These are phyloP conservation scores for Chaenogobius annularis DNA, from an alignment of 2,113 vertebrate genomes.

Conservation along the genomic window DNA sequence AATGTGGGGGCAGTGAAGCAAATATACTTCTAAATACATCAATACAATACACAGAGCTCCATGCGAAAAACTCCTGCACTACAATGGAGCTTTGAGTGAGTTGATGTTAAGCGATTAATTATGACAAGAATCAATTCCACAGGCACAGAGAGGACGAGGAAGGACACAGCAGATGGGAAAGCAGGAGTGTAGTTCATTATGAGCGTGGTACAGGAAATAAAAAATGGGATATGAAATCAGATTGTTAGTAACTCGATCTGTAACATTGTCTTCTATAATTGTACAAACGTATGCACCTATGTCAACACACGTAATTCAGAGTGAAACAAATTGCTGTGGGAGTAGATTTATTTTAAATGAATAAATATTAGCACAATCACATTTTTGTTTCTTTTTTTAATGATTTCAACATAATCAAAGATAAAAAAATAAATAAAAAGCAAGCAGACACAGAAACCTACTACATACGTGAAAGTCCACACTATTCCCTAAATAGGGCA, in stretches of 20 bases:
- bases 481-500: too few species aligned
- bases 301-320: background rate
- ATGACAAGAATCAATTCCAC: constrained; percentile 26
- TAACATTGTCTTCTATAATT: background rate
- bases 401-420: too few species aligned
- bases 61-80: constrained; percentile 8
- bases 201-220: background rate
- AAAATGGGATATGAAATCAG: constrained; percentile 12
- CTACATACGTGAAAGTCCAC: too few species aligned
- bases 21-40: background rate
- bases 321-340: too few species aligned
- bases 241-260: constrained; percentile 1
- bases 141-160: constrained; percentile 11
- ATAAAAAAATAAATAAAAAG: too few species aligned
- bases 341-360: too few species aligned
- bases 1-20: background rate
- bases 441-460: too few species aligned
- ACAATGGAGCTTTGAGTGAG: constrained; percentile 17
- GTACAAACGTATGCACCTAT: background rate
- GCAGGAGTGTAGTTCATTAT: background rate
- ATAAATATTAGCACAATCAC: too few species aligned
- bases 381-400: too few species aligned
- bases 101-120: constrained; percentile 31
- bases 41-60: constrained; percentile 3
- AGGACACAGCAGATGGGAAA: constrained; percentile 6